phyloP scores from a whole-genome alignment of 2,797 vertebrate genomes.

The Rhabdomys pumilio region DNA sequence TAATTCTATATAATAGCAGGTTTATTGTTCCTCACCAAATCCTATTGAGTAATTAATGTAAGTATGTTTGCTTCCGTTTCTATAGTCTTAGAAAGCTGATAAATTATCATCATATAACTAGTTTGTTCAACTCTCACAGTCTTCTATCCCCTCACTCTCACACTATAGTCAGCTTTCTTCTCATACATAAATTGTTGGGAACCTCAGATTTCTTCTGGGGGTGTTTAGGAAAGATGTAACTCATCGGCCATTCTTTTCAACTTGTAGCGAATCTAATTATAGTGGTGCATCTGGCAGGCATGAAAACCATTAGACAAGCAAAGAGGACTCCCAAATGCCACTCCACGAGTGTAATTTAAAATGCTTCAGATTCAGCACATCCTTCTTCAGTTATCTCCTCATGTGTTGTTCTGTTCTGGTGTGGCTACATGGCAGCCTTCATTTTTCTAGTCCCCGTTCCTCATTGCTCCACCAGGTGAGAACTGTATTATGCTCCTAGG shows the following conservation, averaged over 20 bases:
- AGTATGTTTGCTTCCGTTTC: constrained; percentile 1
- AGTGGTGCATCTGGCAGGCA: constrained; percentile 70
- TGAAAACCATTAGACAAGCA: constrained; percentile 69
- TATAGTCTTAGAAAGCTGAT: not conserved
- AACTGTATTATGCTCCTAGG: not conserved
- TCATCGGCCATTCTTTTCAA: constrained; percentile 77
- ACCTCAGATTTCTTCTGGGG: constrained; percentile 68
- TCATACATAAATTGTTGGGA: constrained; percentile 63
- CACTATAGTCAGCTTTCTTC: constrained; percentile 43
- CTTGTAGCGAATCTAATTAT: constrained; percentile 78
- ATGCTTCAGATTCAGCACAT: constrained; percentile 49
- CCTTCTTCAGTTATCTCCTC: constrained; percentile 29
- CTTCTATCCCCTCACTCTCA: not conserved
- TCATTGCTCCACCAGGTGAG: not conserved
- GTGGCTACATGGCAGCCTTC: not conserved
- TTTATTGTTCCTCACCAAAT: constrained; percentile 50
- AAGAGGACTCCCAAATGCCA: constrained; percentile 66
- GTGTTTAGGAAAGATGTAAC: constrained; percentile 73
- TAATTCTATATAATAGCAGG: not conserved
- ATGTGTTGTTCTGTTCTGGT: constrained; percentile 22
- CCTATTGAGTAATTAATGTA: not conserved
- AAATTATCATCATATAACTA: not conserved
- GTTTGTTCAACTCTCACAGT: constrained; percentile 55
- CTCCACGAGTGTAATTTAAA: constrained; percentile 65
- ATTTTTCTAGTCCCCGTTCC: not conserved